Evolutionary conservation across 2,888 invertebrate species (phyloP).

Genomic region (Onchidella celtica): DNA sequence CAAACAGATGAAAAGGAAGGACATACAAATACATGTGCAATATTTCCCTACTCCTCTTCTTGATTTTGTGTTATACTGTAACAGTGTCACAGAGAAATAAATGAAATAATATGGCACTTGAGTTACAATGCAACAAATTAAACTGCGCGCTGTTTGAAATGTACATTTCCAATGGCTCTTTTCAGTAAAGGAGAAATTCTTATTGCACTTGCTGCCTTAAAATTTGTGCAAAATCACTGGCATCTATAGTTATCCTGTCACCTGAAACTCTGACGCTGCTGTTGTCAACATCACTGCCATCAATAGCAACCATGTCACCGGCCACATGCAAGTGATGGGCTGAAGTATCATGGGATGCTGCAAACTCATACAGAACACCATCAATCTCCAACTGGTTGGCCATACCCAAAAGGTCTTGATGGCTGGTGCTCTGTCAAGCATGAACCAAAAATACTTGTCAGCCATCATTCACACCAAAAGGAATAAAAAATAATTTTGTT

Average conservation of each 20-base stretch:
- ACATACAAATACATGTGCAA: too few species aligned
- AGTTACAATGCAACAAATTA: too few species aligned
- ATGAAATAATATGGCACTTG: too few species aligned
- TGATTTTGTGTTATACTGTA: too few species aligned
- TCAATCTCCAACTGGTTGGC: slow-evolving; percentile 43
- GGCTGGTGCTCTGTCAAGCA: slow-evolving; percentile 15
- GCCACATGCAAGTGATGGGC: background rate
- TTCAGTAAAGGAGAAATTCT: background rate
- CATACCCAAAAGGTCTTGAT: slow-evolving; percentile 12
- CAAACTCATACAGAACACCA: slow-evolving; percentile 41
- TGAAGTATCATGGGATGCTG: slow-evolving; percentile 11
- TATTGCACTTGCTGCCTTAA: slow-evolving; percentile 7
- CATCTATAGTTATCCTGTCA: slow-evolving; percentile 16
- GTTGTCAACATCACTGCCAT: slow-evolving; percentile 27
- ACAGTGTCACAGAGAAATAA: too few species aligned
- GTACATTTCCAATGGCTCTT: too few species aligned
- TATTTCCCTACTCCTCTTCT: too few species aligned
- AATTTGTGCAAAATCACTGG: slow-evolving; percentile 24
- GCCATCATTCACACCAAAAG: background rate
- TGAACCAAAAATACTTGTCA: background rate
- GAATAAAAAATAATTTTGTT: too few species aligned
- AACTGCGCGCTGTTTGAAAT: too few species aligned
- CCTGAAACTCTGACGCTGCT: background rate
- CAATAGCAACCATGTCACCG: background rate
- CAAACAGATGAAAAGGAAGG: too few species aligned